These are phyloP conservation scores for Listronotus bonariensis DNA, from an alignment of 1,140 invertebrate species.

Conservation along the genomic window DNA sequence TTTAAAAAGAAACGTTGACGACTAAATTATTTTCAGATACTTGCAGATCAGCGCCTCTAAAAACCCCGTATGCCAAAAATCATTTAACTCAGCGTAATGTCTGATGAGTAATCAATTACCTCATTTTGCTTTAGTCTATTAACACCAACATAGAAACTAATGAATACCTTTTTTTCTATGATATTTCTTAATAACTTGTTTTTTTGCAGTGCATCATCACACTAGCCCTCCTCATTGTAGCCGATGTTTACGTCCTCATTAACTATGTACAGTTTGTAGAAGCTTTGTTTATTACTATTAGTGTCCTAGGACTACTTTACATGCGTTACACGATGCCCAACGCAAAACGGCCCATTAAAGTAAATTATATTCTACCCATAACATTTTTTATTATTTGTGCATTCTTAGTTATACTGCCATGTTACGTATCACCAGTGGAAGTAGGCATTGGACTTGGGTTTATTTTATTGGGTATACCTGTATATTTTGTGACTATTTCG, in stretches of 20 bases:
- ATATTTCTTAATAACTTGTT: too few species aligned
- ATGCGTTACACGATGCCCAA: conserved; percentile 80
- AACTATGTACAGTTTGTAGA: conserved; percentile 95
- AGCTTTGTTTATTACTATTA: conserved; percentile 88
- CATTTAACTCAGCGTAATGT: too few species aligned
- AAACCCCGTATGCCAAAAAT: too few species aligned
- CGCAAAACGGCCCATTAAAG: conserved; percentile 78
- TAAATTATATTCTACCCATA: conserved; percentile 79
- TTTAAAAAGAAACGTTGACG: too few species aligned
- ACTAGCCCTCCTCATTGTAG: conserved; percentile 77
- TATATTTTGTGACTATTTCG: conserved; percentile 85
- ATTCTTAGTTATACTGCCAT: conserved; percentile 82
- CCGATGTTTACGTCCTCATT: conserved; percentile 88
- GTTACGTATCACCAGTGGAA: conserved; percentile 75
- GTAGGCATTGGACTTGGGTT: conserved; percentile 83
- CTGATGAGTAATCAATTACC: too few species aligned
- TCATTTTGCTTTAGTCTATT: too few species aligned
- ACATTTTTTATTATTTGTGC: conserved; percentile 83
- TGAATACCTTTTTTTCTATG: too few species aligned
- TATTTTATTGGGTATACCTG: conserved; percentile 86
- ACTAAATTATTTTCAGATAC: too few species aligned
- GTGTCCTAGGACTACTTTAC: conserved; percentile 85
- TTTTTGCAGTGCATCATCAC: conserved; percentile 78
- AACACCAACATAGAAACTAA: too few species aligned
- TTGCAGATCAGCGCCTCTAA: too few species aligned